These are phyloP conservation scores for Tipula confusa DNA, from an alignment of 2,888 invertebrate genomes.

Conservation along the genomic window DNA sequence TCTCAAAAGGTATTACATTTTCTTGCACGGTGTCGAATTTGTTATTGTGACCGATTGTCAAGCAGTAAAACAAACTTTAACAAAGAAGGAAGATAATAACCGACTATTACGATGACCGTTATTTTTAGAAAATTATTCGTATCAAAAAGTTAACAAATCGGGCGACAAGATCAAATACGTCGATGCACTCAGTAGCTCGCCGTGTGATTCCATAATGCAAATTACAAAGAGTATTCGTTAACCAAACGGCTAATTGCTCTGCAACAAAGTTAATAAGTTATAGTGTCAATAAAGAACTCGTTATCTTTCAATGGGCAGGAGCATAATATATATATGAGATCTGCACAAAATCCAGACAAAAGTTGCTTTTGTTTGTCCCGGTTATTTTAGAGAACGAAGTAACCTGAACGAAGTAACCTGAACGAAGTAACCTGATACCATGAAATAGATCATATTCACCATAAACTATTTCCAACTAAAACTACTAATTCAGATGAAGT, in stretches of 20 bases:
- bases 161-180: neutral
- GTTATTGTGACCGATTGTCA: constrained; percentile 30
- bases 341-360: neutral
- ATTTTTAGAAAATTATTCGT: neutral
- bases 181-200: neutral
- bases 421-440: too few relatives aligned
- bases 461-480: neutral
- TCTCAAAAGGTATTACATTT: constrained; percentile 12
- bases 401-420: neutral
- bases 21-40: constrained; percentile 13
- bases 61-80: neutral
- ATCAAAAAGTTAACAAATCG: neutral
- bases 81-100: neutral
- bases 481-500: neutral
- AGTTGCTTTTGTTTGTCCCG: neutral
- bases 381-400: neutral
- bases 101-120: neutral
- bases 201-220: neutral
- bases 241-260: neutral
- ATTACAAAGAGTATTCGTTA: neutral
- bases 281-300: neutral
- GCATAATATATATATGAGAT: neutral
- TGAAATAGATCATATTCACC: too few relatives aligned
- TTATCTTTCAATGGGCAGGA: neutral
- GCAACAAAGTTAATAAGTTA: neutral